phyloP scores from a whole-genome alignment of 2,888 invertebrate species.

The Melinaea marsaeus region DNA sequence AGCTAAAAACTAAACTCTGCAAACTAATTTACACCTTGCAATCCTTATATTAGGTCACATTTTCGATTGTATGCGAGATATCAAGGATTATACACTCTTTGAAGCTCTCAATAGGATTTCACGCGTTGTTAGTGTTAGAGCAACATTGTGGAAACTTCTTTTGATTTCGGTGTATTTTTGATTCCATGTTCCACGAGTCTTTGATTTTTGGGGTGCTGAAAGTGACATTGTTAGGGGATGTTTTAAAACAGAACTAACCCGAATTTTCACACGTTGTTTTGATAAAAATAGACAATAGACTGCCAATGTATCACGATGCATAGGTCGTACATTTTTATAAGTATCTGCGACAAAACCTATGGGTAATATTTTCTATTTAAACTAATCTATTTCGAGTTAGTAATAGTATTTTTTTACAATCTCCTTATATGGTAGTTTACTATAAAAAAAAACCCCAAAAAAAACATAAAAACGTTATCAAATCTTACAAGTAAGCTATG shows the following conservation, averaged over 20 bases:
- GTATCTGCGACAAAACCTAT: background rate
- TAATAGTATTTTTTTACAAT: background rate
- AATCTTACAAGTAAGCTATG: too few species aligned
- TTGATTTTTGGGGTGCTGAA: slow-evolving; percentile 46
- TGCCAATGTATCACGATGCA: background rate
- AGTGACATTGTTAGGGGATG: slow-evolving; percentile 33
- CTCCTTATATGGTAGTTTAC: background rate
- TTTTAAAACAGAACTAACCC: slow-evolving; percentile 12
- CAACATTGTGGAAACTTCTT: slow-evolving; percentile 68
- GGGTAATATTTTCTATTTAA: background rate
- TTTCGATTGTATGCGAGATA: slow-evolving; percentile 24
- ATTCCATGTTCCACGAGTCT: slow-evolving; percentile 67
- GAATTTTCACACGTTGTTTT: slow-evolving; percentile 3
- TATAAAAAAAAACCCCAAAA: background rate
- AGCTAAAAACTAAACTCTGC: slow-evolving; percentile 28
- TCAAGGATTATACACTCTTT: slow-evolving; percentile 61
- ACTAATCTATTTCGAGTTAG: too few species aligned
- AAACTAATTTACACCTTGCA: slow-evolving; percentile 35
- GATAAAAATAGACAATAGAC: background rate
- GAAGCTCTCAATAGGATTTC: slow-evolving; percentile 74
- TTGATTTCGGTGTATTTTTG: slow-evolving; percentile 75
- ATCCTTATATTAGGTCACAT: slow-evolving; percentile 14
- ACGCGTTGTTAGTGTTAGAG: slow-evolving; percentile 72
- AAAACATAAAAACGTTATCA: background rate
- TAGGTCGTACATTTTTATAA: background rate